Evolutionary conservation across 2,113 vertebrate species (phyloP).

Genomic region (Sphaerodactylus townsendi): DNA sequence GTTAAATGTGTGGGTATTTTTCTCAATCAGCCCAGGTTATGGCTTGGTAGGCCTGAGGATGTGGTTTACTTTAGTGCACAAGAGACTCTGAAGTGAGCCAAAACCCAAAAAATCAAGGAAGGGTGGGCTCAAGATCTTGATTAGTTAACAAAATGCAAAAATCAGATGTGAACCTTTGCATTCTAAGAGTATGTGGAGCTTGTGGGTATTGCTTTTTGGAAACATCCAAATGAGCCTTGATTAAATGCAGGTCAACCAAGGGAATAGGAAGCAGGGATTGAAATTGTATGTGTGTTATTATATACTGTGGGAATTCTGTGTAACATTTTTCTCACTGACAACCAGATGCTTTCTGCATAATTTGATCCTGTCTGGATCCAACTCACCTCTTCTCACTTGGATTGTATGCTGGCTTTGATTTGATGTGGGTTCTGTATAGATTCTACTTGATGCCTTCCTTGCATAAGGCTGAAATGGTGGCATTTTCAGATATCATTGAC

Average conservation of each 20-base stretch:
- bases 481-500: slow-evolving; percentile 13
- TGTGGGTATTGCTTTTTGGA: slow-evolving; percentile 40
- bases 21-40: slow-evolving; percentile 51
- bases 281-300: neutral
- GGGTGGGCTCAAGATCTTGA: slow-evolving; percentile 30
- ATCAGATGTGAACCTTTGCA: slow-evolving; percentile 20
- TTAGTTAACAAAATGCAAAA: slow-evolving; percentile 46
- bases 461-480: slow-evolving; percentile 3
- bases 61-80: slow-evolving; percentile 57
- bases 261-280: slow-evolving; percentile 7
- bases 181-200: slow-evolving; percentile 41
- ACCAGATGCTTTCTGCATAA: slow-evolving; percentile 23
- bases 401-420: slow-evolving; percentile 40
- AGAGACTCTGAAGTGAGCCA: slow-evolving; percentile 18
- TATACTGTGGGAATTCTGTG: slow-evolving; percentile 26
- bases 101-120: slow-evolving; percentile 36
- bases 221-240: slow-evolving; percentile 40
- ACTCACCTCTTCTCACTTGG: slow-evolving; percentile 14
- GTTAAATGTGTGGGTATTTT: slow-evolving; percentile 56
- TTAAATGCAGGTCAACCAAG: slow-evolving; percentile 52
- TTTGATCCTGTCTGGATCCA: slow-evolving; percentile 32
- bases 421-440: slow-evolving; percentile 38
- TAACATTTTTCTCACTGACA: slow-evolving; percentile 48
- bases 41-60: slow-evolving; percentile 42
- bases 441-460: slow-evolving; percentile 28